Percentiles rank a stretch among this genome's conserved stretches.
These are phyloP conservation scores for Physocephala rufipes DNA, from an alignment of 2,888 invertebrate genomes.

Conservation along the genomic window DNA sequence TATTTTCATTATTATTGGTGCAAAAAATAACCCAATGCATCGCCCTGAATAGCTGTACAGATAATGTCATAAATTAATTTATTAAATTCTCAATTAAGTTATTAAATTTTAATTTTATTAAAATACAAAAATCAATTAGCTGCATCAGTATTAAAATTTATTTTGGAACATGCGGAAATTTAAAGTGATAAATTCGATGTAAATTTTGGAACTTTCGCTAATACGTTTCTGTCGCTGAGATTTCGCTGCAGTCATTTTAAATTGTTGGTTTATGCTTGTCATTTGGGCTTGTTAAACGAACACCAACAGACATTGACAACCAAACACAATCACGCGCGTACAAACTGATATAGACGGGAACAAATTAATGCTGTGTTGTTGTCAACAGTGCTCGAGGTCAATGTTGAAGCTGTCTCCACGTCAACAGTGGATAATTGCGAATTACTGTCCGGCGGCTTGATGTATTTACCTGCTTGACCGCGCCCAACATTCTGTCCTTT, in stretches of 20 bases:
- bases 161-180: no score
- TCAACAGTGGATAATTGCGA: slow-evolving; percentile 42
- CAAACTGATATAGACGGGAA: slow-evolving; percentile 47
- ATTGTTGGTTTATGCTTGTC: slow-evolving; percentile 16
- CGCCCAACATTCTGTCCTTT: background rate
- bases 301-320: background rate
- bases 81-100: no score
- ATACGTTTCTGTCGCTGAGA: slow-evolving; percentile 27
- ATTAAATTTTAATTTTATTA: no score
- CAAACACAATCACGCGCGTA: slow-evolving; percentile 36
- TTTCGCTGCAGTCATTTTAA: slow-evolving; percentile 25
- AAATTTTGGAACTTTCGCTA: no score
- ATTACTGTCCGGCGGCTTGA: slow-evolving; percentile 37
- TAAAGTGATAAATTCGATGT: no score
- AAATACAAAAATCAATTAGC: no score
- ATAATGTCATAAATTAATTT: no score
- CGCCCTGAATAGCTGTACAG: no score
- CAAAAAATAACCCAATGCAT: no score
- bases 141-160: no score
- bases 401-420: slow-evolving; percentile 13
- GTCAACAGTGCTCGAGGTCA: slow-evolving; percentile 31
- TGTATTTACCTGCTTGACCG: slow-evolving; percentile 15
- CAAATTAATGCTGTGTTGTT: slow-evolving; percentile 40
- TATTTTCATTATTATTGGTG: no score
- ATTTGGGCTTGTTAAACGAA: background rate